A percentile compares a stretch with the other conserved stretches of the same genome.
Evolutionary conservation across 2,888 invertebrate genomes (phyloP).

Genomic region (Sceliomorpha sp.): DNA sequence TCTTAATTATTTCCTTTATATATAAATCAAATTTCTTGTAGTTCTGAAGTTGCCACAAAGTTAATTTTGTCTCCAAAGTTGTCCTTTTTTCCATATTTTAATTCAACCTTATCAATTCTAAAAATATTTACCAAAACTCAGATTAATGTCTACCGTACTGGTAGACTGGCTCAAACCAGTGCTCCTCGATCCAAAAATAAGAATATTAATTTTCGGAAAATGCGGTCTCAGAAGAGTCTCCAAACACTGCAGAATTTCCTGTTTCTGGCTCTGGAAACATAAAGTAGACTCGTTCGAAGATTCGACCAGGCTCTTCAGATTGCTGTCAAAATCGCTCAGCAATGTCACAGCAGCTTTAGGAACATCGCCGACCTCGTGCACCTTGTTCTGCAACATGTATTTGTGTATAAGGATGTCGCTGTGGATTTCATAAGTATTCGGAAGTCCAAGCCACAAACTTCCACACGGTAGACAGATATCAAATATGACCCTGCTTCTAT

Average conservation of each 20-base stretch:
- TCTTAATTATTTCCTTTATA: no score
- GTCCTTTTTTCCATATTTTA: no score
- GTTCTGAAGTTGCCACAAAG: no score
- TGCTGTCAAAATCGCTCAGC: slow-evolving; percentile 46
- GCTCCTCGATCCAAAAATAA: slow-evolving; percentile 84
- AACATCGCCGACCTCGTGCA: slow-evolving; percentile 56
- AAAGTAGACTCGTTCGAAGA: slow-evolving; percentile 45
- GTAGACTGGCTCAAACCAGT: slow-evolving; percentile 81
- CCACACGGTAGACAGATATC: slow-evolving; percentile 66
- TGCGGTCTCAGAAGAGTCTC: slow-evolving; percentile 49
- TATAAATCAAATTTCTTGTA: no score
- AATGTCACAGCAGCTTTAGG: slow-evolving; percentile 41
- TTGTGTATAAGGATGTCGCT: slow-evolving; percentile 59
- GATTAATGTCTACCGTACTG: slow-evolving; percentile 71
- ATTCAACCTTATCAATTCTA: no score
- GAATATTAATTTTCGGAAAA: slow-evolving; percentile 72
- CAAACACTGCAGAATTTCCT: slow-evolving; percentile 54
- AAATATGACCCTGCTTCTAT: slow-evolving; percentile 5
- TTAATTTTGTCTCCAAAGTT: no score
- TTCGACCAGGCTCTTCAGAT: slow-evolving; percentile 37
- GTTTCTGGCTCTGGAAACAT: slow-evolving; percentile 39
- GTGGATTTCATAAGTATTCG: slow-evolving; percentile 56
- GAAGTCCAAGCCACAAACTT: slow-evolving; percentile 59
- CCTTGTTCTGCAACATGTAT: slow-evolving; percentile 59
- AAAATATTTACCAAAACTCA: slow-evolving; percentile 69